These are phyloP conservation scores for Orycteropus afer DNA, from an alignment of 2,113 vertebrate genomes.

Conservation along the genomic window DNA sequence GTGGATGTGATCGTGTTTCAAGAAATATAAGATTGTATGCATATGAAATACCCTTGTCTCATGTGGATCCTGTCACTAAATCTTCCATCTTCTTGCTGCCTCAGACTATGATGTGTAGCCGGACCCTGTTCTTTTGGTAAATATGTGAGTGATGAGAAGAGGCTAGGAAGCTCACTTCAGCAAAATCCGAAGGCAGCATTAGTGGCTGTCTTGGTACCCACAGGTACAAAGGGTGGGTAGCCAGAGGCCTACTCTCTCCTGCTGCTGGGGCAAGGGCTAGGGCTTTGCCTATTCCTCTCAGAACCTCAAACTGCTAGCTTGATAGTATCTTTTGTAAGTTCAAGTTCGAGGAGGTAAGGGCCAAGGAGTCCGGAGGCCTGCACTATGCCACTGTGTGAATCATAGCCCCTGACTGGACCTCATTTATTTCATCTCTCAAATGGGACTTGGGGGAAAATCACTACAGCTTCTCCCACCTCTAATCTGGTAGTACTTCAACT, in stretches of 20 bases:
- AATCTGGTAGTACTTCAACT: background rate
- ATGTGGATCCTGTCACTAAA: background rate
- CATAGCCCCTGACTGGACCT: background rate
- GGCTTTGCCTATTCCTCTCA: background rate
- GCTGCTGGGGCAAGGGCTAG: rapidly evolving
- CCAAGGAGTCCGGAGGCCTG: background rate
- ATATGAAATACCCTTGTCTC: background rate
- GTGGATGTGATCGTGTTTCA: background rate
- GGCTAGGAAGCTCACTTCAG: background rate
- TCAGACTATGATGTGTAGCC: background rate
- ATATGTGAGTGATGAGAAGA: background rate
- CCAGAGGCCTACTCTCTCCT: background rate
- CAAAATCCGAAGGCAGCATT: background rate
- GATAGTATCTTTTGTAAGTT: background rate
- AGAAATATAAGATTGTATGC: rapidly evolving
- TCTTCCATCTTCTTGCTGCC: background rate
- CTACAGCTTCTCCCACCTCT: background rate
- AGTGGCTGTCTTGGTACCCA: background rate
- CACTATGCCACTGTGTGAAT: background rate
- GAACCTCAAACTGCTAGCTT: background rate
- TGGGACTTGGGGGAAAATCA: background rate
- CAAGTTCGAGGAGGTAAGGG: background rate
- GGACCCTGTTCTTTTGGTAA: background rate
- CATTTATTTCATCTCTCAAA: background rate
- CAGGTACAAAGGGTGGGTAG: rapidly evolving